A percentile compares a stretch with the other conserved stretches of the same genome.
Evolutionary conservation across 2,797 vertebrate species (phyloP).

Genomic region (Zalophus californianus): DNA sequence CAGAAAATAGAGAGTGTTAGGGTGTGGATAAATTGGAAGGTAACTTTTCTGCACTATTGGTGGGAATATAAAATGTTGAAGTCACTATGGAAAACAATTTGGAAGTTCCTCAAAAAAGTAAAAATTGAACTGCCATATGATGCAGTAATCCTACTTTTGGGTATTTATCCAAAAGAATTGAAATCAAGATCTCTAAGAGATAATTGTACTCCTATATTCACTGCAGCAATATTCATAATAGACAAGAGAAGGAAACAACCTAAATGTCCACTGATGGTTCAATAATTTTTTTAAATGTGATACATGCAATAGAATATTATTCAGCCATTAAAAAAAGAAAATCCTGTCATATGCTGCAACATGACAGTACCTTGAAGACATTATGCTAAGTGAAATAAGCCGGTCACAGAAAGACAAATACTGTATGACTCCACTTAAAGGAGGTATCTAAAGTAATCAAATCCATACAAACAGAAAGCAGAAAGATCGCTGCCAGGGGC

Average conservation of each 20-base stretch:
- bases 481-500: not conserved
- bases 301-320: not conserved
- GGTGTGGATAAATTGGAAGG: not conserved
- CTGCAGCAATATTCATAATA: not conserved
- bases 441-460: not conserved
- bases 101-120: not conserved
- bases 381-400: not conserved
- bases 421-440: not conserved
- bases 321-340: not conserved
- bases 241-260: not conserved
- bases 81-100: not conserved
- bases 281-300: not conserved
- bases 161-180: not conserved
- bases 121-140: not conserved
- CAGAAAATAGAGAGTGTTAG: not conserved
- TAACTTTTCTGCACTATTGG: not conserved
- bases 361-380: not conserved
- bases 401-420: not conserved
- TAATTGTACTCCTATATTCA: not conserved
- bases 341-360: not conserved
- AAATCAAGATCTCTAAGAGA: not conserved
- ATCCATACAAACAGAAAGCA: slow-evolving; percentile 11
- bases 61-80: not conserved
- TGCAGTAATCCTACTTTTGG: not conserved
- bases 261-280: not conserved